Base-by-base conservation (phyloP, 2,113 vertebrate species). In the Microtus pennsylvanicus region DNA sequence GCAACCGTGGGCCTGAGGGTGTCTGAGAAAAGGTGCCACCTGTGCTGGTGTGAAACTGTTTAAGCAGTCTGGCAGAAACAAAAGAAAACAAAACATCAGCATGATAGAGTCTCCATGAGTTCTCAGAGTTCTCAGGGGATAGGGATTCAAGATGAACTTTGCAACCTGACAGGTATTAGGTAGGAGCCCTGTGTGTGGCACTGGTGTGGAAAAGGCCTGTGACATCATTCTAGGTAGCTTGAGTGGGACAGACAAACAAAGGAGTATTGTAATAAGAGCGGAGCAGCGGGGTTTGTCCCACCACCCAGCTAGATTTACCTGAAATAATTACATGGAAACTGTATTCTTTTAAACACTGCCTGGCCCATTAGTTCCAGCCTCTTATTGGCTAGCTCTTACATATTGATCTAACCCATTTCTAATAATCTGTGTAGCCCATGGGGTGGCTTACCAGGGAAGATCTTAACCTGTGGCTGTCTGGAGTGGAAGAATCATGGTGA, bases 141-240 rank as follows among this genome's bases (percentile, higher is more conserved):
- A 22, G 16, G 58, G 55, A 61, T 45, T 89, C 78, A 52, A 45
- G 28, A 52, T 90, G 33, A 90, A 33, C n/a, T 92, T 55, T 77
- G 52, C 76, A 93, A 93, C 91, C 24, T 80, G 50, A 10, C 30
- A 76, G 63, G 50, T 95, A 26, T 86, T 72, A 93, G 24, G 10
- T 77, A 67, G 88, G 35, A 74, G 14, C 17, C 28, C 28, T 33
- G 19, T 13, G n/a, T 58, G 26, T 70, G 12, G 28, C 63, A 83
- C 0, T 80, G 21, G 22, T 78, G 6, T 65, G 45, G 14, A 96
- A 38, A 72, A 81, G 65, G 17, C n/a, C 42, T 61, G 35, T 83
- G 61, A 33, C 45, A 70, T 82, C 45, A 58, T 7, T 81, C 47
- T 93, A 26, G 88, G 52, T 90, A 74, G 82, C 13, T 3, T 76